These are phyloP conservation scores for Leptinotarsa tumamoca DNA, from an alignment of 2,888 invertebrate species.

Conservation along the genomic window DNA sequence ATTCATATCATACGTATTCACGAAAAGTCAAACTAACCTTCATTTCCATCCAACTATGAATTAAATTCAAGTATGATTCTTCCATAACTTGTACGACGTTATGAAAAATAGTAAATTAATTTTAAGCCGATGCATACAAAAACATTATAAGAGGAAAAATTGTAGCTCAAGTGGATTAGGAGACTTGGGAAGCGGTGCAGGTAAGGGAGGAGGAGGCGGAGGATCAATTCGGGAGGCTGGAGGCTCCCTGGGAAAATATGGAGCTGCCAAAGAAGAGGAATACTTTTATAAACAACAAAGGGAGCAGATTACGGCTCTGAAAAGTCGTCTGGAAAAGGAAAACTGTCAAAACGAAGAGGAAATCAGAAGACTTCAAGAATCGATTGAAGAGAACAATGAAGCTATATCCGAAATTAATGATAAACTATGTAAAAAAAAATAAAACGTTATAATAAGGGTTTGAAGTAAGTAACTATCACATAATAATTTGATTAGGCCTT, in stretches of 20 bases:
- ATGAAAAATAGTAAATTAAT: too few species aligned
- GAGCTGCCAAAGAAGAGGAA: slow-evolving; percentile 88
- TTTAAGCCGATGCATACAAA: too few species aligned
- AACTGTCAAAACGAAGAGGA: slow-evolving; percentile 28
- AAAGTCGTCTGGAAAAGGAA: slow-evolving; percentile 32
- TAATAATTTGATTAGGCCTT: too few species aligned
- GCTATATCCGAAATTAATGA: slow-evolving; percentile 22
- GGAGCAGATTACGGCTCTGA: slow-evolving; percentile 31
- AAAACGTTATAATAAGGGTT: background rate
- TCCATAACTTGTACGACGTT: too few species aligned
- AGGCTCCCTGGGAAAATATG: slow-evolving; percentile 88
- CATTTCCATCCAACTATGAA: background rate
- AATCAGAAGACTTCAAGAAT: slow-evolving; percentile 26
- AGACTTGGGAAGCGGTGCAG: slow-evolving; percentile 83
- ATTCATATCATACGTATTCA: too few species aligned
- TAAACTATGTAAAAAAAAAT: slow-evolving; percentile 18
- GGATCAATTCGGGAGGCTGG: slow-evolving; percentile 88
- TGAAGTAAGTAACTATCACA: background rate
- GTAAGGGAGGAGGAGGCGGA: slow-evolving; percentile 84
- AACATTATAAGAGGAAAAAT: too few species aligned
- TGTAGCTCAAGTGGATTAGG: slow-evolving; percentile 63
- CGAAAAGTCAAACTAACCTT: too few species aligned
- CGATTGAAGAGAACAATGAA: slow-evolving; percentile 31
- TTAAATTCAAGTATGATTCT: background rate
- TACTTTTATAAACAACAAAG: slow-evolving; percentile 82